These are phyloP conservation scores for Centruroides sculpturatus DNA, from an alignment of 1,140 invertebrate species.

Conservation along the genomic window DNA sequence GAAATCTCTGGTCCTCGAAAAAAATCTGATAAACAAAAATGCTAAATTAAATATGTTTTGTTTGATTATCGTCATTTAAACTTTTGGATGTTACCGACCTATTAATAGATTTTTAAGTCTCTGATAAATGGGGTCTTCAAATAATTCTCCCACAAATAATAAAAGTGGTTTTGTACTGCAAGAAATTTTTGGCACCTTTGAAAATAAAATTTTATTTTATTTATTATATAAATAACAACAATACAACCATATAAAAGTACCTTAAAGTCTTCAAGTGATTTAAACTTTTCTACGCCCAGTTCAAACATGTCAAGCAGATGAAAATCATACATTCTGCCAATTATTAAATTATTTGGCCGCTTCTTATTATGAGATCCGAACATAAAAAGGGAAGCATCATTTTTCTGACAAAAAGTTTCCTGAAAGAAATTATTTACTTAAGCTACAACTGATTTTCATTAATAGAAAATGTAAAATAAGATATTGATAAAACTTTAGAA, in stretches of 20 bases:
- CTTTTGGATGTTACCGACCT: conserved; percentile 21
- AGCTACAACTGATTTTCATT: not conserved
- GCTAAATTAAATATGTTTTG: not conserved
- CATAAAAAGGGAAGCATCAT: conserved; percentile 75
- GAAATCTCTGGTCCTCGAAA: conserved; percentile 74
- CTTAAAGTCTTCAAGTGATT: conserved; percentile 60
- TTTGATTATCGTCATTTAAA: not conserved
- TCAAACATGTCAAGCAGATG: conserved; percentile 92
- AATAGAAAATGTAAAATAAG: not conserved
- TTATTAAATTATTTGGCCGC: conserved; percentile 76
- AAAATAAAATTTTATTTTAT: no score
- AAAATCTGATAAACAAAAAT: conserved; percentile 50
- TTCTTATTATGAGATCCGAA: conserved; percentile 89
- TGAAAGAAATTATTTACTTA: not conserved
- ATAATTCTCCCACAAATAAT: conserved; percentile 82
- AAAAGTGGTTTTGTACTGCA: conserved; percentile 80
- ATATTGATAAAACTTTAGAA: not conserved
- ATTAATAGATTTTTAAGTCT: conserved; percentile 73
- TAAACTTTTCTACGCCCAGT: conserved; percentile 72
- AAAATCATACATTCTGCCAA: conserved; percentile 75
- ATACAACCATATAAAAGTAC: no score
- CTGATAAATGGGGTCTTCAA: conserved; percentile 60
- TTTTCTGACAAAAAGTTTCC: conserved; percentile 36
- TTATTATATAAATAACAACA: no score
- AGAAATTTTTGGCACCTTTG: conserved; percentile 51